phyloP scores from a whole-genome alignment of 1,140 invertebrate genomes.

The Zophobas morio region DNA sequence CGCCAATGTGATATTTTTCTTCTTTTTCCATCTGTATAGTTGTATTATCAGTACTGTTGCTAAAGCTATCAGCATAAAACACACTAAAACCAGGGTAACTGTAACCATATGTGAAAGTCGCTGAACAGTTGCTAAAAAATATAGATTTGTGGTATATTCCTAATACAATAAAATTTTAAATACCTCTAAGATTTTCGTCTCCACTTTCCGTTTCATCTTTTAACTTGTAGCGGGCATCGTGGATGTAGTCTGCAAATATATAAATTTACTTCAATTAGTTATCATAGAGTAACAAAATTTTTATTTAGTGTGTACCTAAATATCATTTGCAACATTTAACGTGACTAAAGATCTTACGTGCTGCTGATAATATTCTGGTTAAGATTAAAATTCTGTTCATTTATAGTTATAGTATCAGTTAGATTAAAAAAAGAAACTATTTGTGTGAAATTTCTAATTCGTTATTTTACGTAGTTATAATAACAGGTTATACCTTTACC shows the following conservation, averaged over 20 bases:
- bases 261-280: too few relatives aligned
- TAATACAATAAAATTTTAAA: conserved; percentile 1
- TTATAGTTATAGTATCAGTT: too few relatives aligned
- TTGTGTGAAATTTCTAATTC: too few relatives aligned
- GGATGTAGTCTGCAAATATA: conserved; percentile 59
- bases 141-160: neutral
- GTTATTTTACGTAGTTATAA: too few relatives aligned
- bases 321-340: too few relatives aligned
- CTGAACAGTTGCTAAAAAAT: conserved; percentile 55
- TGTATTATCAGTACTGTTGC: conserved; percentile 54
- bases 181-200: conserved; percentile 58
- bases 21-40: conserved; percentile 61
- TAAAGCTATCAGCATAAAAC: conserved; percentile 58
- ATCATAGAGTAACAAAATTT: too few relatives aligned
- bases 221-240: conserved; percentile 56
- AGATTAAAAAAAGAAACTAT: too few relatives aligned
- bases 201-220: conserved; percentile 33
- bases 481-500: too few relatives aligned
- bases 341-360: too few relatives aligned
- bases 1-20: conserved; percentile 60
- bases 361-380: too few relatives aligned
- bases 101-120: conserved; percentile 57
- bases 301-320: too few relatives aligned
- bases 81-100: conserved; percentile 57
- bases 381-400: too few relatives aligned